These are phyloP conservation scores for Isotomurus palustris DNA, from an alignment of 2,888 invertebrate genomes.

Conservation along the genomic window DNA sequence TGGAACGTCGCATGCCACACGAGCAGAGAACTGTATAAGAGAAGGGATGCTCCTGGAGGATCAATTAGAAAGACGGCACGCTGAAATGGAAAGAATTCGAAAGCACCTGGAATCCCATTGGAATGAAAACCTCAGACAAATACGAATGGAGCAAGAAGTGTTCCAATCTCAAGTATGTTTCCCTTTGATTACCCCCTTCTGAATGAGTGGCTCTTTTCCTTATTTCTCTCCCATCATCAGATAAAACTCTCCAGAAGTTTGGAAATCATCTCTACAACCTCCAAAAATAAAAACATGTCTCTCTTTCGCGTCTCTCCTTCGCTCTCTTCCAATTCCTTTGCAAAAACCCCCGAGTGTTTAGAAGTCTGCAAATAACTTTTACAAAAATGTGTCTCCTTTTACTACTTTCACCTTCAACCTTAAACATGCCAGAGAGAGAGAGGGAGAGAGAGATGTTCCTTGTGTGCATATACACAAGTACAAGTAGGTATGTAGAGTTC, in stretches of 20 bases:
- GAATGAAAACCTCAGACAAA: slow-evolving; percentile 67
- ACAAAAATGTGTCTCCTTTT: neutral
- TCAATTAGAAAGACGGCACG: slow-evolving; percentile 59
- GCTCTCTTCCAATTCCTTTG: neutral
- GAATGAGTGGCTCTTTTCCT: too few species aligned
- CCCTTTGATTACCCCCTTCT: too few species aligned
- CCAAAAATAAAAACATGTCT: too few species aligned
- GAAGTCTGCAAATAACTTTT: neutral
- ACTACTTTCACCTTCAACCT: neutral
- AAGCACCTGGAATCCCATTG: slow-evolving; percentile 62
- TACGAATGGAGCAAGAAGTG: slow-evolving; percentile 66
- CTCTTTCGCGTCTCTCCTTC: neutral
- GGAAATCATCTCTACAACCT: too few species aligned
- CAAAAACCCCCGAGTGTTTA: neutral
- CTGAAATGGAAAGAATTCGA: slow-evolving; percentile 59
- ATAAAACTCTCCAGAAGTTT: too few species aligned
- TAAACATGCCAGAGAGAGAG: too few species aligned
- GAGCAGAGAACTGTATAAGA: slow-evolving; percentile 54
- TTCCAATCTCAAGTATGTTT: slow-evolving; percentile 56
- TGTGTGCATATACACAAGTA: neutral
- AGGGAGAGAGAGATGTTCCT: slow-evolving; percentile 5
- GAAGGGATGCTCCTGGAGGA: slow-evolving; percentile 61
- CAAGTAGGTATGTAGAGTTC: too few species aligned
- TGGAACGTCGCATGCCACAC: slow-evolving; percentile 49
- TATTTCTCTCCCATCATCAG: too few species aligned